Evolutionary conservation across 2,888 invertebrate species (phyloP).

Genomic region (Pinctada fucata): DNA sequence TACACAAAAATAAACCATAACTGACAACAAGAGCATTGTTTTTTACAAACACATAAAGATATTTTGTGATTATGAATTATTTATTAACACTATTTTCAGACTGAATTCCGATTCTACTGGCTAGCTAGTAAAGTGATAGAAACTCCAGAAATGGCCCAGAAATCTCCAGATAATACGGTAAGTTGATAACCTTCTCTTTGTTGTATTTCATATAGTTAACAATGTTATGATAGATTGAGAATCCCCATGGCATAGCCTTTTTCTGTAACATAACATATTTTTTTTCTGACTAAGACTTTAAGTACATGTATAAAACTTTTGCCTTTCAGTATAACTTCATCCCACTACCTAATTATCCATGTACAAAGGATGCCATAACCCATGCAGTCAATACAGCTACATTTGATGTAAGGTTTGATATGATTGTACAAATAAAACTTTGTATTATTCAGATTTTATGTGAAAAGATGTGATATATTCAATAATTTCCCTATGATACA

Average conservation of each 20-base stretch:
- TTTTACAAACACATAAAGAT: too few species aligned
- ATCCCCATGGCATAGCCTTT: too few species aligned
- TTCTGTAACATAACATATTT: too few species aligned
- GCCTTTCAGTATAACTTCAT: conserved; percentile 78
- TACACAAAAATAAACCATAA: too few species aligned
- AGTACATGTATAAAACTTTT: too few species aligned
- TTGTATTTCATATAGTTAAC: background rate
- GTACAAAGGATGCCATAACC: conserved; percentile 57
- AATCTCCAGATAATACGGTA: conserved; percentile 55
- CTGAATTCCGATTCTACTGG: conserved; percentile 92
- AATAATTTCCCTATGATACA: too few species aligned
- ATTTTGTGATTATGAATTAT: background rate
- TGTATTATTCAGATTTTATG: background rate
- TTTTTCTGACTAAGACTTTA: too few species aligned
- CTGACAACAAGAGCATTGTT: too few species aligned
- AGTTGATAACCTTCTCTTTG: conserved; percentile 25
- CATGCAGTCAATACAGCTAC: conserved; percentile 52
- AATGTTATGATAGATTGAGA: too few species aligned
- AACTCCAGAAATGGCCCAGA: conserved; percentile 61
- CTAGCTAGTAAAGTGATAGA: conserved; percentile 86
- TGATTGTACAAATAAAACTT: background rate
- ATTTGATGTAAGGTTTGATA: conserved; percentile 48
- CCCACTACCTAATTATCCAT: conserved; percentile 75
- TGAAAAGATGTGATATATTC: too few species aligned
- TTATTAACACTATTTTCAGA: conserved; percentile 79